Conservation (phyloP, 2,113 vertebrate species). For the Rhipidura dahli region DNA sequence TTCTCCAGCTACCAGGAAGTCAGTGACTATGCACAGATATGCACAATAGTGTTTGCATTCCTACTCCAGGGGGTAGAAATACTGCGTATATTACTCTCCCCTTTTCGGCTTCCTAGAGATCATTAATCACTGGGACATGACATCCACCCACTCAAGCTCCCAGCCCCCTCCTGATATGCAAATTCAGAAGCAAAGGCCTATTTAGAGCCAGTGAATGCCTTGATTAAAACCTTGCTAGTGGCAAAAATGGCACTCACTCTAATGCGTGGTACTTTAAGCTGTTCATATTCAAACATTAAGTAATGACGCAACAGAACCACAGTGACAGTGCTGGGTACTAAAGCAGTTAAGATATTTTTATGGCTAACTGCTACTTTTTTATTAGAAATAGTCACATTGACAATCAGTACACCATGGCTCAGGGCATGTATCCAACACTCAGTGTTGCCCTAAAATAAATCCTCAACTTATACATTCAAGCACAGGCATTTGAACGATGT, state of each 20-base stretch:
- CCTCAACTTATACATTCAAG: not conserved
- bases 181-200: slow-evolving; percentile 67
- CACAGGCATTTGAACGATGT: not conserved
- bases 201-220: slow-evolving; percentile 59
- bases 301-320: not conserved
- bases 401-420: not conserved
- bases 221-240: slow-evolving; percentile 67
- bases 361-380: not conserved
- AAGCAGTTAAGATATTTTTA: not conserved
- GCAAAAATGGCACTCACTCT: slow-evolving; percentile 32
- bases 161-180: slow-evolving; percentile 78
- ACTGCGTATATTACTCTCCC: slow-evolving; percentile 75
- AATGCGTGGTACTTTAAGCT: slow-evolving; percentile 6
- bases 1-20: slow-evolving; percentile 84
- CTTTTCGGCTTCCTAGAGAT: slow-evolving; percentile 73
- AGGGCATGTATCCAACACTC: not conserved
- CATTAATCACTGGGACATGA: slow-evolving; percentile 87
- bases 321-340: not conserved
- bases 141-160: slow-evolving; percentile 76
- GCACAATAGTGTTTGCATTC: slow-evolving; percentile 84
- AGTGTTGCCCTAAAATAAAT: not conserved
- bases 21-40: slow-evolving; percentile 70
- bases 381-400: not conserved
- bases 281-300: not conserved
- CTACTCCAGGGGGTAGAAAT: slow-evolving; percentile 79